Conservation (phyloP, 2,888 invertebrate species). For the Parelbella ahira region DNA sequence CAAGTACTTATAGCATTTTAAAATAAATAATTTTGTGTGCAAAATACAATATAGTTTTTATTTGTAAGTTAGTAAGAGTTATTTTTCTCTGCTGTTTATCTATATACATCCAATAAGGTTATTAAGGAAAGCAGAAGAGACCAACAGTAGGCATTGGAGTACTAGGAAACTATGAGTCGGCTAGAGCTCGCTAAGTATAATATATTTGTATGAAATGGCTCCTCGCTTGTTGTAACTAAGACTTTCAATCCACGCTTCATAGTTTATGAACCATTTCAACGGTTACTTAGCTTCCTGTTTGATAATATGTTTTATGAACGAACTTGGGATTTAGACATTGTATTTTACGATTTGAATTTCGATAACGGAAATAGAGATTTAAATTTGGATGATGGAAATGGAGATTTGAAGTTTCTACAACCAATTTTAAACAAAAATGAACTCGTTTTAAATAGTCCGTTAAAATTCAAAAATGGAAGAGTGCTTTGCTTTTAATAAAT, state of each 20-base stretch:
- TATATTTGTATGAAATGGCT: conserved; percentile 19
- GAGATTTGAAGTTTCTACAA: no score
- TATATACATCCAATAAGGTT: conserved; percentile 20
- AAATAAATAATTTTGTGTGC: conserved; percentile 15
- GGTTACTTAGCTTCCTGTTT: not conserved
- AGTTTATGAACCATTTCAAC: conserved; percentile 7
- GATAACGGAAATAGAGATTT: no score
- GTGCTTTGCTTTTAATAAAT: no score
- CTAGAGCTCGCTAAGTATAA: conserved; percentile 25
- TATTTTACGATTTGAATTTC: no score
- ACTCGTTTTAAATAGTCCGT: no score
- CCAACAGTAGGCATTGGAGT: conserved; percentile 60
- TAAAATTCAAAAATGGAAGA: no score
- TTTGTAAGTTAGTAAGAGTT: no score
- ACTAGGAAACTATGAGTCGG: conserved; percentile 56
- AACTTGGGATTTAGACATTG: no score
- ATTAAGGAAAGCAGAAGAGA: conserved; percentile 37
- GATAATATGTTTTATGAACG: no score
- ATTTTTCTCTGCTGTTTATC: conserved; percentile 6
- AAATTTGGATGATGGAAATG: no score
- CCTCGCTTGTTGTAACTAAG: conserved; percentile 15
- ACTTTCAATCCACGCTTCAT: conserved; percentile 19
- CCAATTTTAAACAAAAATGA: no score
- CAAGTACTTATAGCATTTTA: conserved; percentile 3
- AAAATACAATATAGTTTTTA: conserved; percentile 12